phyloP scores from a whole-genome alignment of 2,888 invertebrate genomes.

The Stenurella melanura region DNA sequence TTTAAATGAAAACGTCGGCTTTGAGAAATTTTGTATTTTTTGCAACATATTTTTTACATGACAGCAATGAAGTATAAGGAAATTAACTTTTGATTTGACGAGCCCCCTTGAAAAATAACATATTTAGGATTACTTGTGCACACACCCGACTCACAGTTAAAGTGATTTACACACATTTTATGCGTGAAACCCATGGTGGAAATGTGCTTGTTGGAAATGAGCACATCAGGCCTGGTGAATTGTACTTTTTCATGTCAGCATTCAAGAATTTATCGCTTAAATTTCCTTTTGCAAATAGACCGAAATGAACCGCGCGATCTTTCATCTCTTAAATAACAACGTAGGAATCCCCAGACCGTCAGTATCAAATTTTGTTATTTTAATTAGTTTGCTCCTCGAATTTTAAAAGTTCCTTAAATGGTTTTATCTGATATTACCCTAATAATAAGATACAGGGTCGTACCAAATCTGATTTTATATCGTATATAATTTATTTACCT shows the following conservation, averaged over 20 bases:
- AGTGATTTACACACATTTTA: slow-evolving; percentile 37
- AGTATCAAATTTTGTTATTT: slow-evolving; percentile 30
- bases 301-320: slow-evolving; percentile 45
- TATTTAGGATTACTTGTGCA: slow-evolving; percentile 33
- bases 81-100: neutral
- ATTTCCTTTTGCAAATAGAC: slow-evolving; percentile 52
- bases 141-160: slow-evolving; percentile 35
- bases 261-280: slow-evolving; percentile 49
- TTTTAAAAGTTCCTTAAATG: slow-evolving; percentile 36
- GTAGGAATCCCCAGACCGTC: neutral
- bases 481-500: too few relatives aligned
- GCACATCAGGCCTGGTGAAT: slow-evolving; percentile 37
- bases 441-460: slow-evolving; percentile 8
- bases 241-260: slow-evolving; percentile 46
- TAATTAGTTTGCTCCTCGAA: slow-evolving; percentile 29
- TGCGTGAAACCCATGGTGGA: slow-evolving; percentile 7
- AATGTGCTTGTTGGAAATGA: slow-evolving; percentile 33
- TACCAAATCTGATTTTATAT: too few relatives aligned
- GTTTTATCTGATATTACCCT: slow-evolving; percentile 15
- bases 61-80: neutral
- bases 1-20: too few relatives aligned
- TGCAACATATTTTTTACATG: too few relatives aligned
- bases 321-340: slow-evolving; percentile 42
- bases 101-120: neutral
- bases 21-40: too few relatives aligned